phyloP scores from a whole-genome alignment of 2,888 invertebrate genomes.

The Cryptocheilus praepositus region DNA sequence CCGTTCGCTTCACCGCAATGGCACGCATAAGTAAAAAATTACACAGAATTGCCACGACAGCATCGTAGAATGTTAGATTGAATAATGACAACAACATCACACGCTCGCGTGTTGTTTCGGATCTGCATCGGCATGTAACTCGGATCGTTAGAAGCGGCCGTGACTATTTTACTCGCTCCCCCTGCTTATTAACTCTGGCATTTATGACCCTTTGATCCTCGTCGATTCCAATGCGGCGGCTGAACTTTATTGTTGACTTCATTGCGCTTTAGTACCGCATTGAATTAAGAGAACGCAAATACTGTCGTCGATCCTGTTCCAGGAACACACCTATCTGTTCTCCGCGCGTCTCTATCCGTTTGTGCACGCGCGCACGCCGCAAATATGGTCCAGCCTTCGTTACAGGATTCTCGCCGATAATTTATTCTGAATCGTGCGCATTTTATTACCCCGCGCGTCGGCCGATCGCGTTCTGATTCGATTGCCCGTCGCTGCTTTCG shows the following conservation, averaged over 20 bases:
- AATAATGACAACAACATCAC: too few relatives aligned
- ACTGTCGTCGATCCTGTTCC: slow-evolving; percentile 37
- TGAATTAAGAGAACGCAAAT: slow-evolving; percentile 45
- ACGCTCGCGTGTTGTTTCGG: slow-evolving; percentile 25
- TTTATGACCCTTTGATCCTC: slow-evolving; percentile 43
- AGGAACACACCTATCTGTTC: slow-evolving; percentile 29
- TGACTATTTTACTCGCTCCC: slow-evolving; percentile 36
- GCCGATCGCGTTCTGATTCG: slow-evolving; percentile 6
- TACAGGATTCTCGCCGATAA: slow-evolving; percentile 25
- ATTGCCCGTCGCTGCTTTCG: slow-evolving; percentile 10
- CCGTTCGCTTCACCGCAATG: too few relatives aligned
- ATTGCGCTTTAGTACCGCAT: slow-evolving; percentile 40
- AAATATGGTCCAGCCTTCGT: not conserved
- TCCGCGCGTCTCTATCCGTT: slow-evolving; percentile 14
- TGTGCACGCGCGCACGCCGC: not conserved
- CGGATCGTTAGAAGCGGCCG: slow-evolving; percentile 6
- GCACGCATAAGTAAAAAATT: too few relatives aligned
- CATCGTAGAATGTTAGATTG: too few relatives aligned
- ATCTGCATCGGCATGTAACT: slow-evolving; percentile 22
- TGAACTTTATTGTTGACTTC: slow-evolving; percentile 45
- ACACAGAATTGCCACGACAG: too few relatives aligned
- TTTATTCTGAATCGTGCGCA: slow-evolving; percentile 48
- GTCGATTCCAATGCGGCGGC: slow-evolving; percentile 28
- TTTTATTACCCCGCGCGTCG: slow-evolving; percentile 42
- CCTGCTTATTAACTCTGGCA: slow-evolving; percentile 48